phyloP scores from a whole-genome alignment of 2,797 vertebrate genomes.

The Vireo griseus region DNA sequence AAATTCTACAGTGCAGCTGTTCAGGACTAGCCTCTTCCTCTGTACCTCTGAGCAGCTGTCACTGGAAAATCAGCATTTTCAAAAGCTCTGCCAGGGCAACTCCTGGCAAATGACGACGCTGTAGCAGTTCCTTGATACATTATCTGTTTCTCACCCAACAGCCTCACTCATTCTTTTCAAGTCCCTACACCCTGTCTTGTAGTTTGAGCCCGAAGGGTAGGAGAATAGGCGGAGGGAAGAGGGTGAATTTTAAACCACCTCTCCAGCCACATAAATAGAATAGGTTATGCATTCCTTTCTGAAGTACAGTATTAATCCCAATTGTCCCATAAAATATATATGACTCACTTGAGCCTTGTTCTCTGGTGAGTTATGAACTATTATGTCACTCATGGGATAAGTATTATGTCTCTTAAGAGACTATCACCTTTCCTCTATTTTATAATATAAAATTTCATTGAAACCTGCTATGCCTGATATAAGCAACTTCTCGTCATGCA shows the following conservation, averaged over 20 bases:
- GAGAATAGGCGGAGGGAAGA: neutral
- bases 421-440: conserved; percentile 53
- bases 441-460: conserved; percentile 45
- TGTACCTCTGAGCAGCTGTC: neutral
- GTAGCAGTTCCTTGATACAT: neutral
- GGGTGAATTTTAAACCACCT: conserved; percentile 23
- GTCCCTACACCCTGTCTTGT: neutral
- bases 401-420: conserved; percentile 55
- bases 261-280: conserved; percentile 26
- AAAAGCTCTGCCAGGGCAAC: neutral
- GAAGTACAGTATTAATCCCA: conserved; percentile 65
- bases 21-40: neutral
- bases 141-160: neutral
- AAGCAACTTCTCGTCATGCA: conserved; percentile 27
- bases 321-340: conserved; percentile 67
- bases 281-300: conserved; percentile 35
- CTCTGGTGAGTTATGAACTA: conserved; percentile 72
- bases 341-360: conserved; percentile 63
- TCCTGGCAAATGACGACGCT: accelerated
- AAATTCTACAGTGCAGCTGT: accelerated
- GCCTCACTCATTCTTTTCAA: neutral
- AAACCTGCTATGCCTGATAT: conserved; percentile 9
- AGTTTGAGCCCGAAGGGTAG: neutral
- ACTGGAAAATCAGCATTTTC: neutral
- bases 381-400: conserved; percentile 55